phyloP scores from a whole-genome alignment of 1,140 invertebrate genomes.

The Polyergus mexicanus region DNA sequence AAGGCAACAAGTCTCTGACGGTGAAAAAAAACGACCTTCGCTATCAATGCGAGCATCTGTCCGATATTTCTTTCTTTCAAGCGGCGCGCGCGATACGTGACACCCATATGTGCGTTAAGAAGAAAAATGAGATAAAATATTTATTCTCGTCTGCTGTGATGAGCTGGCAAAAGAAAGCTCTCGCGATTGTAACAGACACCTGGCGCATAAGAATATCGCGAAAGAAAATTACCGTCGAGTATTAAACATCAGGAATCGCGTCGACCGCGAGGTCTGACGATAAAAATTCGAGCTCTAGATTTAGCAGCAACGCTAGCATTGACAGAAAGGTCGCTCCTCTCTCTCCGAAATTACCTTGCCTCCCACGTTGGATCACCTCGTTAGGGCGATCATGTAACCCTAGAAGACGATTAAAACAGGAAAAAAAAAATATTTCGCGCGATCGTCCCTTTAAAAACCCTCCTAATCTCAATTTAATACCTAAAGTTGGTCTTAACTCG shows the following conservation, averaged over 20 bases:
- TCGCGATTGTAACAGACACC: slow-evolving; percentile 32
- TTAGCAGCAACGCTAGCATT: slow-evolving; percentile 81
- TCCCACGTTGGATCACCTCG: slow-evolving; percentile 83
- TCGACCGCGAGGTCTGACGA: slow-evolving; percentile 17
- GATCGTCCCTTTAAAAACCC: neutral
- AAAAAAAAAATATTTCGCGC: neutral
- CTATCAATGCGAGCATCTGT: slow-evolving; percentile 84
- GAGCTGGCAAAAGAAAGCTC: slow-evolving; percentile 18
- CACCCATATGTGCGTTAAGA: neutral
- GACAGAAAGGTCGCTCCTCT: slow-evolving; percentile 85
- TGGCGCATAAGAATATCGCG: slow-evolving; percentile 8
- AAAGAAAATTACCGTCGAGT: slow-evolving; percentile 30
- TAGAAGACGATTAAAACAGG: neutral
- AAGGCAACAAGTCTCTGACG: slow-evolving; percentile 86
- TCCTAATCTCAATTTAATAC: neutral
- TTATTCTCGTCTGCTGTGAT: neutral
- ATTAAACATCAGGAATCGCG: slow-evolving; percentile 21
- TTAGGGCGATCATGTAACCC: slow-evolving; percentile 67
- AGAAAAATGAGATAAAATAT: neutral
- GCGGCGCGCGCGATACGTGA: neutral
- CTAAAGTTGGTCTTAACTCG: neutral
- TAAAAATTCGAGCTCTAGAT: slow-evolving; percentile 21
- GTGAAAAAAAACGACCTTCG: slow-evolving; percentile 83
- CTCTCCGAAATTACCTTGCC: slow-evolving; percentile 85
- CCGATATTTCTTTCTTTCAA: slow-evolving; percentile 26